Base-by-base conservation (phyloP, 2,113 vertebrate genomes). In the Campylomormyrus tamandua region DNA sequence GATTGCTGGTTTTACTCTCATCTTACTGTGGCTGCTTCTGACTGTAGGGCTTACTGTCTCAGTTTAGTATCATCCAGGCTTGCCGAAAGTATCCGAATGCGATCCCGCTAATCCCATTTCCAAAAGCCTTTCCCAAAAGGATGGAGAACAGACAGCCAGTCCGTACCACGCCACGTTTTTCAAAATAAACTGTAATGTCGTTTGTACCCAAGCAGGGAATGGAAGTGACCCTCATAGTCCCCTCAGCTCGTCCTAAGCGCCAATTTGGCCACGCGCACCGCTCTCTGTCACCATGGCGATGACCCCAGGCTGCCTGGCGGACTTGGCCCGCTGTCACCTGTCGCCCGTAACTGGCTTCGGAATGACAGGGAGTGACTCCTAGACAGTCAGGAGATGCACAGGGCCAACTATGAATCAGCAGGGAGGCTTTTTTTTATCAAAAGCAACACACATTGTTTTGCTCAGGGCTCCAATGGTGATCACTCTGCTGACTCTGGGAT, bases 231-330 rank as follows among this genome's bases (percentile, higher is more conserved):
- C 74, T 19, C 83, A 2, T n/a, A 21, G 21, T 50, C 6, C 24
- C 83, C 11, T 50, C 83, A n/a, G 11, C n/a, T 50, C 48, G n/a
- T 80, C 74, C 74, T 39, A 17, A 39, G 35, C 0, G 83, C n/a
- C 19, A n/a, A n/a, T 39, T 31, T 49, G n/a, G 83, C 21, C 48
- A 13, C 83, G 10, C 1, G 24, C 48, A n/a, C 24, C 3, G 46
- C 83, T 85, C 83, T 86, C 83, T n/a, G 48, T 86, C 83, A 86
- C 83, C 83, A 50, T 86, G 83, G 83, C 1, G 83, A 86, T 86
- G 83, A 86, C 45, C 45, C 83, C 83, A 19, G 48, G 83, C 42
- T 49, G 24, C 83, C 24, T 50, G 83, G 46, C 2, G n/a, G 45
- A 50, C 45, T 11, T n/a, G 83, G 48, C 48, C 24, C 10, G 11